Base-by-base conservation (phyloP, 2,888 invertebrate genomes). In the Hyles lineata region DNA sequence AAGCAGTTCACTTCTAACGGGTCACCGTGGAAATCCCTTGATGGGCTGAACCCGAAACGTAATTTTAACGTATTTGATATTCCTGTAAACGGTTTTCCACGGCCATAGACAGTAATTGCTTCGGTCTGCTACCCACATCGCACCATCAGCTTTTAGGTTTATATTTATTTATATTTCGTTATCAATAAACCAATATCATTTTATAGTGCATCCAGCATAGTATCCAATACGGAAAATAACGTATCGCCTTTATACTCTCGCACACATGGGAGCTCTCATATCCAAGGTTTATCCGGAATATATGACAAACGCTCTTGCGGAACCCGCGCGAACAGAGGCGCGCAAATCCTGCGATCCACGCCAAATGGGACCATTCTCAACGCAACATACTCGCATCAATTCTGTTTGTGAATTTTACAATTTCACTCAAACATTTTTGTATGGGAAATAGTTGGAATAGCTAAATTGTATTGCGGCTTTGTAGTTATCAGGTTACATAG, bases 261-360 rank as follows among this genome's bases (percentile, higher is more conserved):
- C 43, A 67, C 67, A 67, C 23, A 43, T 43, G 63, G 21, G 35
- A 35, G 21, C 50, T 21, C 50, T 67, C 67, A 67, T 67, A 67
- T 67, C 17, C 67, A 23, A 67, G 67, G 67, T 67, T 67, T 67
- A 67, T 67, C 67, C 67, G 23, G 43, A 67, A 67, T 67, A 67
- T 67, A 67, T 67, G 67, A 67, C 67, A 50, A 67, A 50, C 67
- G 23, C 67, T 43, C 23, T 23, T 23, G 67, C 50, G 6, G 23
- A 50, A 17, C 23, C 43, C 43, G 17, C 63, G 43, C 50, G 50
- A 50, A 67, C 67, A 50, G 43, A 50, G 43, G 50, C 67, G 17
- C 50, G 23, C 67, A 67, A 67, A 67, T 67, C 67, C 67, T 17
- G 15, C 21, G 43, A 62, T 25, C 23, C 67, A 17, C 67, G 50